Evolutionary conservation across 2,113 vertebrate species (phyloP).

Genomic region (Rousettus leschenaultii): DNA sequence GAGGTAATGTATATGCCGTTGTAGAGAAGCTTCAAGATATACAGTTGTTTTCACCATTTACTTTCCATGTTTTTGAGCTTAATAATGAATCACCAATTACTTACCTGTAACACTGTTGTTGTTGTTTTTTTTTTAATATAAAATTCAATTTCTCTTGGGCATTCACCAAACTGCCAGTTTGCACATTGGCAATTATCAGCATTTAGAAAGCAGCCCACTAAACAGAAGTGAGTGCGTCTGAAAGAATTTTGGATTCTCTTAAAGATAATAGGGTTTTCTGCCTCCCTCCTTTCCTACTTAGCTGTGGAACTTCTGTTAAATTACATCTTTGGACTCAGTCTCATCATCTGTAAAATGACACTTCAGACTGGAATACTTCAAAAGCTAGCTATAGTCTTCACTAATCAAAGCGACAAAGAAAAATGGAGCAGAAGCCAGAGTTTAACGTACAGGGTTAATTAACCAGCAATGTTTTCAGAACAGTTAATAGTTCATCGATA

Average conservation of each 20-base stretch:
- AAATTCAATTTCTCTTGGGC: neutral
- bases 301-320: neutral
- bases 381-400: neutral
- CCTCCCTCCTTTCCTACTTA: neutral
- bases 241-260: neutral
- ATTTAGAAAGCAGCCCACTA: neutral
- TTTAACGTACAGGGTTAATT: neutral
- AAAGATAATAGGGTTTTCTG: neutral
- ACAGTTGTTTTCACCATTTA: neutral
- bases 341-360: neutral
- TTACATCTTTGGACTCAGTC: neutral
- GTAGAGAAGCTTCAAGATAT: neutral
- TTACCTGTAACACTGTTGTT: neutral
- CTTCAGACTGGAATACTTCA: neutral
- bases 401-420: neutral
- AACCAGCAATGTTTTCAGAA: neutral
- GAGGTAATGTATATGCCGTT: neutral
- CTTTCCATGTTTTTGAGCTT: neutral
- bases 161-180: neutral
- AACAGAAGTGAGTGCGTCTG: neutral
- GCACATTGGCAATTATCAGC: neutral
- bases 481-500: neutral
- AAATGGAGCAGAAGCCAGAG: neutral
- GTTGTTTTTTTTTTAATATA: no score
- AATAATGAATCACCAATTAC: neutral